Base-by-base conservation (phyloP, 1,140 invertebrate species). In the Caenorhabditis brenneri region DNA sequence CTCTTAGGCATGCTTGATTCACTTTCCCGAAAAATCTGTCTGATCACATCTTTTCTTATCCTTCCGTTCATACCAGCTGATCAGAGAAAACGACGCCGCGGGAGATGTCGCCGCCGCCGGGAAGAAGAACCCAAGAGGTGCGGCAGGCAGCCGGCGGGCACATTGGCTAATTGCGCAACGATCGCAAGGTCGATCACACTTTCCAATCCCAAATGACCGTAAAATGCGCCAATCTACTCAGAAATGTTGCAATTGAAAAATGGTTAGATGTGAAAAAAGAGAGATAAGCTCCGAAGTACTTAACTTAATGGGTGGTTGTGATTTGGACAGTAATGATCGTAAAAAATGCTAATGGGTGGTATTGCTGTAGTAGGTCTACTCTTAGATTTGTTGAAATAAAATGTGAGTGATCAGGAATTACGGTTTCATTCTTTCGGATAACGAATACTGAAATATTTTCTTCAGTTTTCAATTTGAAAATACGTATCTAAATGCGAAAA, bases 151-250 rank as follows among this genome's bases (percentile, higher is more conserved):
- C 65, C 65, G 65, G 65, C 65, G 65, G 65, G 65, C 65, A 74
- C 65, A 74, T 74, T 42, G 65, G 65, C 65, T 74, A 74, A 74
- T 74, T 74, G 65, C 65, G 65, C 65, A 74, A 74, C 65, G 22
- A 74, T 74, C 65, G 65, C 65, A 74, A 74, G 65, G 65, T 74
- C 65, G 36, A 74, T 74, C 65, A 74, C 65, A 74, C 65, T 74
- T 74, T 74, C 36, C 36, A 74, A 39, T 74, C 36, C 65, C 22
- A 74, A 42, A 74, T 74, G 33, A 74, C 65, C 65, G 65, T 74
- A 74, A 74, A 74, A 74, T 74, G 65, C 65, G 65, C 65, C 65
- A 74, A 74, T 27, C 65, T 74, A 74, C 36, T 24, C 22, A 24
- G 65, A 42, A 15, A 74, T 42, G 65, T 74, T 74, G 65, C 36